Base-by-base conservation (phyloP, 2,113 vertebrate species). In the Laticauda colubrina region DNA sequence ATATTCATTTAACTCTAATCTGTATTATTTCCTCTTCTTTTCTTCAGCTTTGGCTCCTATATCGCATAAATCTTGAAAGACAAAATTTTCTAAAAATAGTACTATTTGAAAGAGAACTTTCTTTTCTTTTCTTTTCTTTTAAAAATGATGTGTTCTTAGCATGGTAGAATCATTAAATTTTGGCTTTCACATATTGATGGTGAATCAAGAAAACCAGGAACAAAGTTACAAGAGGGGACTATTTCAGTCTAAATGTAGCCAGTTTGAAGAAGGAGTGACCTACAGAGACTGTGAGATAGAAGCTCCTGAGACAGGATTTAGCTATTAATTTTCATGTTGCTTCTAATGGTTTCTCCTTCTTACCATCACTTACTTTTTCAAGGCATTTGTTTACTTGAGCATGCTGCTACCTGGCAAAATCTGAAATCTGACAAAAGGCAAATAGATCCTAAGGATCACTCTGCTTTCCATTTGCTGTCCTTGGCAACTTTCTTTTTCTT, bases 401-500 rank as follows among this genome's bases (percentile, higher is more conserved):
- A 2, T 88, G 57, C 91, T 89, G 26, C 23, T 89, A 23, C 91
- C 91, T 51, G 4, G 18, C 93, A 91, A 91, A 91, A 55, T 29
- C 91, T 43, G 55, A 26, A 93, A 26, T 26, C 48, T 90, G 85
- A 85, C 86, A 59, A 95, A 56, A 39, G 94, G 55, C 87, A 93
- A 55, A 87, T 93, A 91, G 59, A 91, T 48, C 26, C 53, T 92
- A 81, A 88, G 85, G 92, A 93, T 85, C 85, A 59, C 2, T 21
- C 18, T 24, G 57, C 86, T 14, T 91, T 93, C 93, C 75, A 85
- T 85, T 91, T 94, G 5, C 89, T 92, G 61, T 92, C 85, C 91
- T 92, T 93, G 86, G 53, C 43, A 85, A 1, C 88, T 89, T 43
- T 29, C 48, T 86, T 39, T 85, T 94, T 75, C 93, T 75, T 95